Conservation (phyloP, 2,888 invertebrate species). For the Cyclophora punctaria region DNA sequence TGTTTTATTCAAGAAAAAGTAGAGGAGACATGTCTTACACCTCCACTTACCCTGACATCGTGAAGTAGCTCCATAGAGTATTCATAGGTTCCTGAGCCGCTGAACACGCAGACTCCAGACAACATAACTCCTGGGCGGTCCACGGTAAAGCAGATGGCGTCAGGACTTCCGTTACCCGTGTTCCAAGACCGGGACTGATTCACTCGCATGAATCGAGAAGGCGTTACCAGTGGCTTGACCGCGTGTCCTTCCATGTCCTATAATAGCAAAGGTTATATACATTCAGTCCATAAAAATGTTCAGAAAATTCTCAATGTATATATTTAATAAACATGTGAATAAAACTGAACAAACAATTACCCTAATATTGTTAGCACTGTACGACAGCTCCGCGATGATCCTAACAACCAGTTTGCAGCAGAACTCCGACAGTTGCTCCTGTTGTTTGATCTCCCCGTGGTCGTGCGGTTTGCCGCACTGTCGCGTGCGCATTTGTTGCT, state of each 20-base stretch:
- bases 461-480: constrained; percentile 63
- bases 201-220: constrained; percentile 91
- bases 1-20: no score
- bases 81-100: constrained; percentile 90
- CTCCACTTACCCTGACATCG: constrained; percentile 53
- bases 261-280: background rate
- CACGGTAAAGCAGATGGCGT: constrained; percentile 95
- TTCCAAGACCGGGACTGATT: constrained; percentile 96
- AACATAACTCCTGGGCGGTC: constrained; percentile 92
- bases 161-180: constrained; percentile 96
- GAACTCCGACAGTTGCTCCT: constrained; percentile 76
- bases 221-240: constrained; percentile 87
- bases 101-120: constrained; percentile 92
- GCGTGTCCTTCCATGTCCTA: constrained; percentile 79
- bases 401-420: constrained; percentile 87
- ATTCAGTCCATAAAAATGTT: background rate
- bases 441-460: constrained; percentile 67
- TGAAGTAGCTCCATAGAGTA: constrained; percentile 93
- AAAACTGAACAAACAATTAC: constrained; percentile 24
- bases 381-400: constrained; percentile 88
- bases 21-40: background rate
- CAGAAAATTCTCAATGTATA: background rate
- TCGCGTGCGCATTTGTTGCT: constrained; percentile 66
- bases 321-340: background rate
- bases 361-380: constrained; percentile 43